Evolutionary conservation across 2,113 vertebrate species (phyloP).

Genomic region (Phalacrocorax carbo): DNA sequence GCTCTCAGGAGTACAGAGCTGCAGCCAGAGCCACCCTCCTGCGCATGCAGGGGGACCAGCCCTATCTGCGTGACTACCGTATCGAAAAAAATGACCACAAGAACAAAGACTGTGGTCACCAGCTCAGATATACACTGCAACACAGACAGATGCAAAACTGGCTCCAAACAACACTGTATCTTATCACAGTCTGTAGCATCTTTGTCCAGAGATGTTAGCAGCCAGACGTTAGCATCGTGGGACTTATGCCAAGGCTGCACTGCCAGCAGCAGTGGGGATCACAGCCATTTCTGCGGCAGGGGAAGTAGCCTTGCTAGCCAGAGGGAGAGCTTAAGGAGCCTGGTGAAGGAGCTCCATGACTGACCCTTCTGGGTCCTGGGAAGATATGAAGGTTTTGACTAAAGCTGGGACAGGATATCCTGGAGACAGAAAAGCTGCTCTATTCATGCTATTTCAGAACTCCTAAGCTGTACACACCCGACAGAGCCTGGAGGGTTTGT

Average conservation of each 20-base stretch:
- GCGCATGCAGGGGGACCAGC: rapidly evolving
- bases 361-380: background rate
- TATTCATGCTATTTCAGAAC: background rate
- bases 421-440: background rate
- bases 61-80: background rate
- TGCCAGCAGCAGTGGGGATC: background rate
- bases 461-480: background rate
- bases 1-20: background rate
- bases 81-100: background rate
- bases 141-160: background rate
- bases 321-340: background rate
- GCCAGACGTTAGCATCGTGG: background rate
- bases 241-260: background rate
- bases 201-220: background rate
- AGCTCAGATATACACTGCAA: background rate
- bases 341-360: background rate
- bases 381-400: background rate
- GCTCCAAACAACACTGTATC: background rate
- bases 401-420: conserved; percentile 3
- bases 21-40: background rate
- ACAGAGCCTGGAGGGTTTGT: background rate
- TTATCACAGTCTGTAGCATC: background rate
- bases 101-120: background rate
- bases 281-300: background rate
- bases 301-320: background rate